These are phyloP conservation scores for Acomys russatus DNA, from an alignment of 2,797 vertebrate species.

Conservation along the genomic window DNA sequence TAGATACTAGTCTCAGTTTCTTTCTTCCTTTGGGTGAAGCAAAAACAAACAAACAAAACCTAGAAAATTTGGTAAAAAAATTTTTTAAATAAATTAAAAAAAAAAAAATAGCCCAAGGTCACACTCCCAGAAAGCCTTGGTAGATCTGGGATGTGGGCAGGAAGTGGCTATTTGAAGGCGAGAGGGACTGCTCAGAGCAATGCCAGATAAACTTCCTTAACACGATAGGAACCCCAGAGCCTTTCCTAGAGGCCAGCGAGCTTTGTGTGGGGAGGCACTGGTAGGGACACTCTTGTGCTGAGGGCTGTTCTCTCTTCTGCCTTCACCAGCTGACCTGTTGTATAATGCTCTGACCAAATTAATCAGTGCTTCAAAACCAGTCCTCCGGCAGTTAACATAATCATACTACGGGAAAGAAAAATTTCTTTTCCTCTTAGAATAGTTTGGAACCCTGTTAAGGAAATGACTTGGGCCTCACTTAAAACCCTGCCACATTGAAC, in stretches of 20 bases:
- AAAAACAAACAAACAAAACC: not conserved
- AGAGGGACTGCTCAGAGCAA: not conserved
- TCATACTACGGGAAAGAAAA: conserved; percentile 35
- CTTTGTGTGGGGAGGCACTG: not conserved
- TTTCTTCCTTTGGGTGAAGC: not conserved
- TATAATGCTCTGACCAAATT: conserved; percentile 60
- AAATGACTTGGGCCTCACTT: conserved; percentile 67
- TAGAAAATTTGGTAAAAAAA: not conserved
- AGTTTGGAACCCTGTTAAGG: conserved; percentile 62
- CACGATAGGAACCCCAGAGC: not conserved
- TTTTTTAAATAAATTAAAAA: not conserved
- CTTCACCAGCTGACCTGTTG: not conserved
- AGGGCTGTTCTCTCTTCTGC: not conserved
- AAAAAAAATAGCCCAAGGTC: not conserved
- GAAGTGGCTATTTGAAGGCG: not conserved
- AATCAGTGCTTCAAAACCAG: conserved; percentile 56
- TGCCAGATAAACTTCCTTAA: not conserved
- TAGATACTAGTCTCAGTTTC: not conserved
- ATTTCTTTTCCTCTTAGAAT: conserved; percentile 61
- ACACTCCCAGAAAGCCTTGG: not conserved
- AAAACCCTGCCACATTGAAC: conserved; percentile 63
- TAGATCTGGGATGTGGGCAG: not conserved
- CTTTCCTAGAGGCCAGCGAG: not conserved
- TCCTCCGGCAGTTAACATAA: conserved; percentile 60
- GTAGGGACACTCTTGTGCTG: not conserved